Evolutionary conservation across 2,797 vertebrate genomes (phyloP).

Genomic region (Heliangelus exortis): DNA sequence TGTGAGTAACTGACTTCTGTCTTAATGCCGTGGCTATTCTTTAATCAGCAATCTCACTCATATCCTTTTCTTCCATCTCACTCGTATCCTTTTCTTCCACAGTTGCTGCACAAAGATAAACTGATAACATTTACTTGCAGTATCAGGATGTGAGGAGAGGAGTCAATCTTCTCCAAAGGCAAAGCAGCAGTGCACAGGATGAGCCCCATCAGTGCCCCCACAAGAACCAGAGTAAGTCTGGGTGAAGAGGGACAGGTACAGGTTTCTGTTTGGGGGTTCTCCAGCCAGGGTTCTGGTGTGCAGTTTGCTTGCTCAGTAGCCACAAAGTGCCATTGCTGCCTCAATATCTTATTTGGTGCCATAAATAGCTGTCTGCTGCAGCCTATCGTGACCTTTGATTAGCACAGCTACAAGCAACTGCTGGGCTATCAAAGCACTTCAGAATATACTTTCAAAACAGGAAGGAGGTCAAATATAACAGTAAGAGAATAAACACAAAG

Average conservation of each 20-base stretch:
- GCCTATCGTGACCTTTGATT: slow-evolving; percentile 35
- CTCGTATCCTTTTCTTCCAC: not conserved
- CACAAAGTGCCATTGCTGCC: not conserved
- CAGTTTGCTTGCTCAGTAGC: not conserved
- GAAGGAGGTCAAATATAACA: not conserved
- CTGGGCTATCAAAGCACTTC: not conserved
- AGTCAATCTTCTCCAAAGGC: not conserved
- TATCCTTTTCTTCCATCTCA: not conserved
- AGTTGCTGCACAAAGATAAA: not conserved
- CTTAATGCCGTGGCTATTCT: not conserved
- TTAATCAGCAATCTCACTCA: not conserved
- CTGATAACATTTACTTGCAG: not conserved
- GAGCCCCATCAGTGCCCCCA: not conserved
- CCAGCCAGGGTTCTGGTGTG: not conserved
- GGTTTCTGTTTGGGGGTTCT: not conserved
- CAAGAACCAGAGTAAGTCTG: not conserved
- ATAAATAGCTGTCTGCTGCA: slow-evolving; percentile 39
- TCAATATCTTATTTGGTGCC: slow-evolving; percentile 27
- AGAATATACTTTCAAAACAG: not conserved
- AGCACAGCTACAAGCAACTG: not conserved
- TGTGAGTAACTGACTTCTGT: not conserved
- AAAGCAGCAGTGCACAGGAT: not conserved
- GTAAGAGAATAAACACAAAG: not conserved
- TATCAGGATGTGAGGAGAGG: no score
- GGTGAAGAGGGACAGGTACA: rapidly evolving